Percentiles rank a stretch among this genome's conserved stretches.
Conservation (phyloP, 2,113 vertebrate genomes). For the Eretmochelys imbricata region DNA sequence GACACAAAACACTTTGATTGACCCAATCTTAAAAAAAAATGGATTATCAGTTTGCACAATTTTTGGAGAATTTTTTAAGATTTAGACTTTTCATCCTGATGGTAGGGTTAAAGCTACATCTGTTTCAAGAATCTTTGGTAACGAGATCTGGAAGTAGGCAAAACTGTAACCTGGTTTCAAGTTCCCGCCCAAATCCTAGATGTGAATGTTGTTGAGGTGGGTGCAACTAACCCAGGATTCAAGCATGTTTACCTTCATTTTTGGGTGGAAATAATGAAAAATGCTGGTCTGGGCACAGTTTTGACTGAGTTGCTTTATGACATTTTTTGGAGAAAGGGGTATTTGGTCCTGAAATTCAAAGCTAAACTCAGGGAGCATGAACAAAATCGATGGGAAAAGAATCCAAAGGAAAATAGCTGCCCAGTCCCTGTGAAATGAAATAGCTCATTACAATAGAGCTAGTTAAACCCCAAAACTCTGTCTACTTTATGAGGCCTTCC, state of each 20-base stretch:
- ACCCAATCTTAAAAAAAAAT: background rate
- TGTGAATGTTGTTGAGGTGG: rapidly evolving
- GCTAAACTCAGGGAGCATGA: rapidly evolving
- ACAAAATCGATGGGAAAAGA: background rate
- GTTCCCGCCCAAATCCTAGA: background rate
- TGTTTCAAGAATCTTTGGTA: conserved; percentile 22
- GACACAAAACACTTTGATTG: background rate
- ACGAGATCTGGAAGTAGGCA: background rate
- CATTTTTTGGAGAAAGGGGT: background rate
- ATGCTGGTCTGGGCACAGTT: rapidly evolving
- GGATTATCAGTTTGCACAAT: background rate
- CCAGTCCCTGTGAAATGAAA: background rate
- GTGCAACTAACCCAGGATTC: background rate
- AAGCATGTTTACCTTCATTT: rapidly evolving
- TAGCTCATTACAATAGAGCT: background rate
- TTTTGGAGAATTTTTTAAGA: background rate
- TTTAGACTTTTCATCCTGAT: background rate
- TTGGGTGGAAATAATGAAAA: background rate
- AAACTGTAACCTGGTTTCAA: background rate
- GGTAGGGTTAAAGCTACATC: background rate
- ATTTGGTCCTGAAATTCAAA: background rate
- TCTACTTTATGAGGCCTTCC: background rate
- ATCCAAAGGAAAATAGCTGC: background rate
- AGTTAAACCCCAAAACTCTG: background rate
- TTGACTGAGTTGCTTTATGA: background rate